Base-by-base conservation (phyloP, 2,888 invertebrate genomes). In the Anthophora plumipes region DNA sequence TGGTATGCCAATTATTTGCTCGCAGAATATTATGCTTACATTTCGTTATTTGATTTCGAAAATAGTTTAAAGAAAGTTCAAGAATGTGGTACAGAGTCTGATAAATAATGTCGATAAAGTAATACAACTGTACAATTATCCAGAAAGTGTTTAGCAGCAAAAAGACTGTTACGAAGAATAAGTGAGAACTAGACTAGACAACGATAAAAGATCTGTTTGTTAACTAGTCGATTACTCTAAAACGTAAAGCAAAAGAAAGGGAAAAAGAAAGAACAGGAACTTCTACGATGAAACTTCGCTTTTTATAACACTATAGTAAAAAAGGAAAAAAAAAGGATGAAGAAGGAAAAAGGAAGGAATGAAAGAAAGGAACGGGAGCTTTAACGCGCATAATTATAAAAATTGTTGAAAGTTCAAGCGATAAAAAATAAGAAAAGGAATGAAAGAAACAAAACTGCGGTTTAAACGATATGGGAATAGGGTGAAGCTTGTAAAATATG, bases 171-270 rank as follows among this genome's bases (percentile, higher is more conserved):
- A 46, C 41, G 55, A 55, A 48, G 60, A 77, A 70, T 55, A 59
- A 73, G 59, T 57, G 70, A 72, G 55, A 75, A 69, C 80, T 80
- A 72, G 82, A 82, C 80, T 80, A 80, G 82, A 80, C 46, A 82
- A 68, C 48, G 54, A 76, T 75, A 75, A 80, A 82, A 64, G 50
- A 67, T 74, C 39, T 60, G 71, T 50, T 73, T 43, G 57, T 78
- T 69, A 61, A 74, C 63, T 64, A 22, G 70, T 71, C 70, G 60
- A 25, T 71, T 64, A 63, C 31, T 54, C 52, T 75, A 60, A 73
- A 66, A 63, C 54, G 43, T 55, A 60, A 61, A 81, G 59, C 61
- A n/a, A 14, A 54, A 60, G 72, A 57, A 69, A 74, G 76, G 78
- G 59, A 55, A n/a, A 14, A 54, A 60, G 72, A 57, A 69, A 74